phyloP scores from a whole-genome alignment of 2,888 invertebrate species.

The Tuta absoluta region DNA sequence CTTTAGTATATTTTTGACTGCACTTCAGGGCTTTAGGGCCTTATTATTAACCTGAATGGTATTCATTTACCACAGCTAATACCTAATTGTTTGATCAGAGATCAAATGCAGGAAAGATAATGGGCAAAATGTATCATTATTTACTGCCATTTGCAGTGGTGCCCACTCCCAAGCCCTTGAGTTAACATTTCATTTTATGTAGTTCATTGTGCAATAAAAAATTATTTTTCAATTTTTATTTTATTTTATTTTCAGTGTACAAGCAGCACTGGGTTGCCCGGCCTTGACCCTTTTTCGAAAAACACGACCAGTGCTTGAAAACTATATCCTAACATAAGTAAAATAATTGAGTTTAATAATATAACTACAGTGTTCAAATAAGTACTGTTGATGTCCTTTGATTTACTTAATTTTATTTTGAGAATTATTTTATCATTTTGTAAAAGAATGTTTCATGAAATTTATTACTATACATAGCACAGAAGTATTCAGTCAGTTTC shows the following conservation, averaged over 20 bases:
- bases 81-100: too few species aligned
- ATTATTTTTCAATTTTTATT: conserved; percentile 1
- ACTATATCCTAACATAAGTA: conserved; percentile 20
- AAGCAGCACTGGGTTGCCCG: conserved; percentile 65
- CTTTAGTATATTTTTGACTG: too few species aligned
- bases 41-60: too few species aligned
- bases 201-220: too few species aligned
- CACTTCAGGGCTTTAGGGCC: too few species aligned
- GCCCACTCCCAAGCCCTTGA: too few species aligned
- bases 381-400: conserved; percentile 54
- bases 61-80: too few species aligned
- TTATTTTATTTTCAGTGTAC: conserved; percentile 65
- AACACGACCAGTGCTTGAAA: conserved; percentile 59
- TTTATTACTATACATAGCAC: background rate
- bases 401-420: conserved; percentile 38
- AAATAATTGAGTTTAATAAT: conserved; percentile 30
- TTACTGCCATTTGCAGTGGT: too few species aligned
- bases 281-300: conserved; percentile 55
- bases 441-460: conserved; percentile 36
- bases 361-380: conserved; percentile 57
- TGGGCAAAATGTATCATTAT: too few species aligned
- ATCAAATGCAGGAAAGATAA: too few species aligned
- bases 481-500: background rate
- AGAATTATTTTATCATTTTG: conserved; percentile 36
- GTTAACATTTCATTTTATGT: background rate